Evolutionary conservation across 2,797 vertebrate species (phyloP).

Genomic region (Sebastes goodei): DNA sequence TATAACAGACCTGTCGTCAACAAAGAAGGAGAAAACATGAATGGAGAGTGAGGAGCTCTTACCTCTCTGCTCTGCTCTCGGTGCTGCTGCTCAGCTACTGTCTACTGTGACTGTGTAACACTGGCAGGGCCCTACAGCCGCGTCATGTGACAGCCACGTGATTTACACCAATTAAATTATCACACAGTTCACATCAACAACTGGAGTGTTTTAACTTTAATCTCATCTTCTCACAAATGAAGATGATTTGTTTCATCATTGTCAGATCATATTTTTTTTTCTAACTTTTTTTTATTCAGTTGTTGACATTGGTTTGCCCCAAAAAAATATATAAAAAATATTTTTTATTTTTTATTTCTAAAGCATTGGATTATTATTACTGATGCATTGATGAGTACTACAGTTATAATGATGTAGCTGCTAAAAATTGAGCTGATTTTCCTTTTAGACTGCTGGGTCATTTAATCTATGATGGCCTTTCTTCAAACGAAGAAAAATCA

Average conservation of each 20-base stretch:
- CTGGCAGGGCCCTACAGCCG: slow-evolving; percentile 73
- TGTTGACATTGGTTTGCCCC: not conserved
- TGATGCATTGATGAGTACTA: not conserved
- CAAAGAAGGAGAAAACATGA: slow-evolving; percentile 25
- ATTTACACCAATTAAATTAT: slow-evolving; percentile 43
- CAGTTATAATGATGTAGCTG: not conserved
- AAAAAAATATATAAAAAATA: not conserved
- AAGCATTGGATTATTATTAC: not conserved
- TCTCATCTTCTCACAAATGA: not conserved
- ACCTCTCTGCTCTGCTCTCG: slow-evolving; percentile 39
- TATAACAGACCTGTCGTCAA: slow-evolving; percentile 14
- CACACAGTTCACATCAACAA: slow-evolving; percentile 15
- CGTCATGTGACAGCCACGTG: slow-evolving; percentile 81
- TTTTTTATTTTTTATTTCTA: not conserved
- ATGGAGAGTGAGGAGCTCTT: slow-evolving; percentile 38
- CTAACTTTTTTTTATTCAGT: no score
- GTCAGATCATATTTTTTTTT: not conserved
- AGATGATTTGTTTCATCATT: no score
- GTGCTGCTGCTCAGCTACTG: slow-evolving; percentile 16
- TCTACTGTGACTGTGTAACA: not conserved
- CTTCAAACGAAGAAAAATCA: not conserved
- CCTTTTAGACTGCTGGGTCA: not conserved
- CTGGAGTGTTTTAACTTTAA: not conserved
- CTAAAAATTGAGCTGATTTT: not conserved
- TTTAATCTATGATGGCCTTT: not conserved